phyloP scores from a whole-genome alignment of 2,888 invertebrate genomes.

The Drosophila fulvimacula region DNA sequence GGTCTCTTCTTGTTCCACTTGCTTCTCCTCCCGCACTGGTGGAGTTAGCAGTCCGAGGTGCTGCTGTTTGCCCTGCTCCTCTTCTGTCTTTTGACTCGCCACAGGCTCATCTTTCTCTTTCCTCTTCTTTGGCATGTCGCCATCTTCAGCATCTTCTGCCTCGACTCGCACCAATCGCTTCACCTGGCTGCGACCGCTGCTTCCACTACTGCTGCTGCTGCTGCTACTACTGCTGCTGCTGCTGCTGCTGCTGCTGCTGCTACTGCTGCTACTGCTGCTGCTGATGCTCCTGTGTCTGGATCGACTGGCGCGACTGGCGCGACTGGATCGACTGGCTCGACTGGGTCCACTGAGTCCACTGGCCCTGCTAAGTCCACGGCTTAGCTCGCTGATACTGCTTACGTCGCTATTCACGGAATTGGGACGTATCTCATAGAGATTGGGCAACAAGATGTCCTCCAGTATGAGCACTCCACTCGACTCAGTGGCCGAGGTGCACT shows the following conservation, averaged over 20 bases:
- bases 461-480: conserved; percentile 50
- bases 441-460: conserved; percentile 65
- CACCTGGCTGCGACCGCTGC: conserved; percentile 5
- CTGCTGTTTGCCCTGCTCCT: not conserved
- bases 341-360: not conserved
- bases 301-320: not conserved
- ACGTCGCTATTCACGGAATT: not conserved
- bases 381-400: not conserved
- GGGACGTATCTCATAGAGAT: conserved; percentile 37
- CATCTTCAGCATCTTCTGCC: not conserved
- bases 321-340: not conserved
- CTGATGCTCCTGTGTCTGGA: not conserved
- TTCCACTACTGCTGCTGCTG: not conserved
- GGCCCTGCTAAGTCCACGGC: not conserved
- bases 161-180: not conserved
- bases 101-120: not conserved
- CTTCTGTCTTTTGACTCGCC: not conserved
- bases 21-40: not conserved
- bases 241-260: not conserved
- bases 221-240: not conserved
- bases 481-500: conserved; percentile 12
- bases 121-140: not conserved
- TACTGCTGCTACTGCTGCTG: not conserved
- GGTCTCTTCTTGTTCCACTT: not conserved
- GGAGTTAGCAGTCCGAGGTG: too few relatives aligned